Base-by-base conservation (phyloP, 2,888 invertebrate genomes). In the Lithophane leautieri region DNA sequence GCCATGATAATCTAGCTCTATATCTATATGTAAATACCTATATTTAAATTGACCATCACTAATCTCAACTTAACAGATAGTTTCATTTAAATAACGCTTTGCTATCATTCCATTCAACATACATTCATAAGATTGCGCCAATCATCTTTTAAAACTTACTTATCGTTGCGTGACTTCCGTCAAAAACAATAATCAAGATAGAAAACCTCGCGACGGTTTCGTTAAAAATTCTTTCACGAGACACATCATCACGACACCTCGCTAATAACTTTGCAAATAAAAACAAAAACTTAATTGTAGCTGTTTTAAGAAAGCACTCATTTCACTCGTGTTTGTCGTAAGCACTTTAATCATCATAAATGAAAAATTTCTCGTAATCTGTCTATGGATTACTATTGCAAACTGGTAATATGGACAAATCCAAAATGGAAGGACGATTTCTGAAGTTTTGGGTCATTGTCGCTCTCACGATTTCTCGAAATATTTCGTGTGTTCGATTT, bases 151-250 rank as follows among this genome's bases (percentile, higher is more conserved):
- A 44, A 70, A 78, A 68, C 25, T 44, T 40, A 54, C 70, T 52
- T 74, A 62, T 19, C 69, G 62, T 83, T 66, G 85, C 85, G 86
- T 85, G 83, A 85, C 73, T 85, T 85, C 85, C 83, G 76, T 60
- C 70, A 76, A 74, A 83, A 67, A 83, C 47, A 68, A 82, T 67
- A 70, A 79, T 63, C 44, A 60, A 25, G 62, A 78, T 50, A 34
- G 25, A 34, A 54, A 42, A 79, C 73, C 76, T 69, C n/a, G 65
- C 47, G 25, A 42, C 79, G 28, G 61, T 78, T 69, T 76, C 65
- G 68, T 78, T 71, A 60, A 44, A 75, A 85, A 84, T 83, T 78
- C 85, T 61, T 65, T 66, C 84, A 83, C 75, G 84, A 74, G 40
- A 74, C 47, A 19, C 78, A n/a, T 66, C 77, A 67, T 67, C 83